A percentile compares a stretch with the other conserved stretches of the same genome.
phyloP scores from a whole-genome alignment of 2,113 vertebrate genomes.

The Amblyornis subalaris region DNA sequence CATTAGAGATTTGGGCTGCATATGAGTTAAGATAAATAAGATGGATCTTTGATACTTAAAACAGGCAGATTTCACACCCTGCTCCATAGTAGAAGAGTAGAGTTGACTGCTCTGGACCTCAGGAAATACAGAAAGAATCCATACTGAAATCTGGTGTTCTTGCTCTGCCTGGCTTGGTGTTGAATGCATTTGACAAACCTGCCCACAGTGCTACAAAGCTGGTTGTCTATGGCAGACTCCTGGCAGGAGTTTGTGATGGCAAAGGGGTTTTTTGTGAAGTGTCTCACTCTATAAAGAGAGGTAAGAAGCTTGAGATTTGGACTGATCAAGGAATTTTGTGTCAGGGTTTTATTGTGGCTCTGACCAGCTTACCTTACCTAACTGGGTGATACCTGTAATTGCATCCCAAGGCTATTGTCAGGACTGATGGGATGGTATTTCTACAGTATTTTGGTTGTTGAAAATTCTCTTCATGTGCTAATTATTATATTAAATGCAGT shows the following conservation, averaged over 20 bases:
- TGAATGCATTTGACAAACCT: not conserved
- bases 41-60: not conserved
- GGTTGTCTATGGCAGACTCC: not conserved
- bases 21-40: not conserved
- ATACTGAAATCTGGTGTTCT: not conserved
- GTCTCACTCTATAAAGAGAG: not conserved
- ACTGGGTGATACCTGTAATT: not conserved
- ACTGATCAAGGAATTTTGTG: not conserved
- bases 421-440: not conserved
- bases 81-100: not conserved
- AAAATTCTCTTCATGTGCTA: not conserved
- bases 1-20: not conserved
- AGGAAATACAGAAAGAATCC: not conserved
- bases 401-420: not conserved
- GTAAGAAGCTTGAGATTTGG: not conserved
- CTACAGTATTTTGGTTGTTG: not conserved
- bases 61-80: not conserved
- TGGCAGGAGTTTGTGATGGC: not conserved
- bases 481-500: not conserved
- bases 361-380: not conserved
- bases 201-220: not conserved
- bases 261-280: not conserved
- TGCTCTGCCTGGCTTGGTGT: not conserved
- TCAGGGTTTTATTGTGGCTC: not conserved
- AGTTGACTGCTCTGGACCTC: not conserved